Evolutionary conservation across 2,113 vertebrate genomes (phyloP).

Genomic region (Probosciger aterrimus): DNA sequence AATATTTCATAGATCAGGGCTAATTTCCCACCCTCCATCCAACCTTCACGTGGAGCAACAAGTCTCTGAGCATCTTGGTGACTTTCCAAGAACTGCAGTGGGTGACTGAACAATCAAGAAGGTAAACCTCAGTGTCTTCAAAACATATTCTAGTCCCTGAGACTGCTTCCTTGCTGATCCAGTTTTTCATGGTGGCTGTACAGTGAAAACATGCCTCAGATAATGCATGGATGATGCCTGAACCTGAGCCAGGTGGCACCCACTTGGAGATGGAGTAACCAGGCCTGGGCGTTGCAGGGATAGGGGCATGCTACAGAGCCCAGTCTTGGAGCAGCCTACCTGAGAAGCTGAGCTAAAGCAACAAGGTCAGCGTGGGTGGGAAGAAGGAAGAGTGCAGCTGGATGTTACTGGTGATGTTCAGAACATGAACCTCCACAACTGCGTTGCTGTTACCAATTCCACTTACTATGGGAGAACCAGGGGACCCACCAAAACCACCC

Average conservation of each 20-base stretch:
- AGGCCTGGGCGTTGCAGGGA: rapidly evolving
- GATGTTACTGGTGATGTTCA: neutral
- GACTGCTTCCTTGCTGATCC: neutral
- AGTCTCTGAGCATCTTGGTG: neutral
- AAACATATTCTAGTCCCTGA: neutral
- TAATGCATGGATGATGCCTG: neutral
- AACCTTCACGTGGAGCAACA: neutral
- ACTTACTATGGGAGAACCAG: neutral
- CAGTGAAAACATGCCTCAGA: neutral
- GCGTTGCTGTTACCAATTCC: neutral
- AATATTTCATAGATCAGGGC: neutral
- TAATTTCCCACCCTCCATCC: neutral
- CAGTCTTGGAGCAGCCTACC: neutral
- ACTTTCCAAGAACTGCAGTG: neutral
- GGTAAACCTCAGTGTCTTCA: neutral
- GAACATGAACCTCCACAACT: rapidly evolving
- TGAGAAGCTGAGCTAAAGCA: neutral
- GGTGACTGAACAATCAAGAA: neutral
- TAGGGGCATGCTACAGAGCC: neutral
- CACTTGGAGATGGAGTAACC: neutral
- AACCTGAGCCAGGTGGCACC: neutral
- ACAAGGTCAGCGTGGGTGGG: rapidly evolving
- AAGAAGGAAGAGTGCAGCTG: neutral
- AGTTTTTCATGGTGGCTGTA: neutral
- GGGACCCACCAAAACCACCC: neutral